Base-by-base conservation (phyloP, 2,888 invertebrate species). In the Melinopterus prodromus region DNA sequence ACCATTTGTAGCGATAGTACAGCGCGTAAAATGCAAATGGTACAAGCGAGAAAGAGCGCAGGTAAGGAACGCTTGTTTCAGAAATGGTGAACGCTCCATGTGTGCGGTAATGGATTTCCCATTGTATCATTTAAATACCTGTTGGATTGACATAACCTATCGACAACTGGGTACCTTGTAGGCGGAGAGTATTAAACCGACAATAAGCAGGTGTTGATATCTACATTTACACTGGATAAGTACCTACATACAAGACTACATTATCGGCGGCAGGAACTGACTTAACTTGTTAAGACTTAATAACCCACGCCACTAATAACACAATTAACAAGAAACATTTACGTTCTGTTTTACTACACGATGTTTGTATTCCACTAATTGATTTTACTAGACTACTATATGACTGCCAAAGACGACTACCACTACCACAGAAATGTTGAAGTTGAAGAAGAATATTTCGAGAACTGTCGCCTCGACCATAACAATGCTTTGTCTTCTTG, bases 81-180 rank as follows among this genome's bases (percentile, higher is more conserved):
- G 7, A 7, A 12, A 53, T 53, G 53, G 53, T 9, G 53, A 12
- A 7, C 53, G 53, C 53, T 53, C 53, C 53, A 53, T 53, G 53
- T 53, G 53, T 53, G 53, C 7, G 53, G 53, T 53, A 53, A 53
- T 53, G 53, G 53, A 53, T 53, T 53, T 53, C 53, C 53, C 5
- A 53, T 53, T 53, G 53, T 53, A 53, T 53, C 53, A 53, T 53
- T 53, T 53, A 53, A 53, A 53, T 53, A 53, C 53, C 53, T 53
- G 53, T 53, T 53, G 12, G 53, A 53, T 53, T 53, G 53, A 53
- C 85, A 86, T 86, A 86, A 35, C 35, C 74, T 26, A 74, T 74
- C 74, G 36, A 35, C n/a, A 37, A 26, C n/a, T 70, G 16, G 71
- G 35, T 35, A 36, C 36, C 26, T 26, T 71, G 74, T 74, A 74